These are phyloP conservation scores for Cheilinus undulatus DNA, from an alignment of 2,113 vertebrate species.

Conservation along the genomic window DNA sequence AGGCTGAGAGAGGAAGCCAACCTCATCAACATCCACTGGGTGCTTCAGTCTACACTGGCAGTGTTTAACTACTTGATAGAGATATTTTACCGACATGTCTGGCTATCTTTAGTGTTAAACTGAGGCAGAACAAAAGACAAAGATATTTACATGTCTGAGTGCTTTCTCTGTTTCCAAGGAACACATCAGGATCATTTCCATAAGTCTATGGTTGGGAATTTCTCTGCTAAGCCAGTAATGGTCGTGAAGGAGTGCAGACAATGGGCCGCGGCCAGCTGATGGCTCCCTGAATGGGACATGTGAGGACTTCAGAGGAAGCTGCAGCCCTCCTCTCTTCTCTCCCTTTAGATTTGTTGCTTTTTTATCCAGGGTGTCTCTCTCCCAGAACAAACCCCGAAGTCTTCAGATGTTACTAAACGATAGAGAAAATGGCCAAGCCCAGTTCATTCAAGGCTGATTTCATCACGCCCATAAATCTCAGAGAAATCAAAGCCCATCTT, in stretches of 20 bases:
- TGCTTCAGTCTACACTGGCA: conserved; percentile 34
- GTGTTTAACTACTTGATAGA: conserved; percentile 43
- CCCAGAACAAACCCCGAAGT: conserved; percentile 72
- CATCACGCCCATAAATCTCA: conserved; percentile 85
- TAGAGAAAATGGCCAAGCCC: conserved; percentile 75
- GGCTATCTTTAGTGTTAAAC: conserved; percentile 23
- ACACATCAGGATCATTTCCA: conserved; percentile 56
- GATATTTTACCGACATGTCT: conserved; percentile 25
- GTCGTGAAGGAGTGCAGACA: conserved; percentile 55
- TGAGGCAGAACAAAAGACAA: conserved; percentile 25
- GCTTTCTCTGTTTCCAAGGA: conserved; percentile 54
- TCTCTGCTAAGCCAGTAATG: conserved; percentile 50
- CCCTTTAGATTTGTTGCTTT: conserved; percentile 74
- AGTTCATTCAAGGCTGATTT: conserved; percentile 81
- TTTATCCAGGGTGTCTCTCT: conserved; percentile 72
- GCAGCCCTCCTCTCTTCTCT: conserved; percentile 52
- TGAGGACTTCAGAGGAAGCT: conserved; percentile 68
- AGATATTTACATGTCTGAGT: conserved; percentile 30
- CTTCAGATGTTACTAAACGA: conserved; percentile 83
- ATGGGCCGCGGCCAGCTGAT: conserved; percentile 73
- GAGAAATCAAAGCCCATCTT: conserved; percentile 82
- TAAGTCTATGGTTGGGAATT: conserved; percentile 50
- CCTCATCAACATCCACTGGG: conserved; percentile 42
- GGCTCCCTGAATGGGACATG: conserved; percentile 66
- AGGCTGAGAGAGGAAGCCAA: conserved; percentile 55